Conservation (phyloP, 2,888 invertebrate species). For the Caenorhabditis sp. region DNA sequence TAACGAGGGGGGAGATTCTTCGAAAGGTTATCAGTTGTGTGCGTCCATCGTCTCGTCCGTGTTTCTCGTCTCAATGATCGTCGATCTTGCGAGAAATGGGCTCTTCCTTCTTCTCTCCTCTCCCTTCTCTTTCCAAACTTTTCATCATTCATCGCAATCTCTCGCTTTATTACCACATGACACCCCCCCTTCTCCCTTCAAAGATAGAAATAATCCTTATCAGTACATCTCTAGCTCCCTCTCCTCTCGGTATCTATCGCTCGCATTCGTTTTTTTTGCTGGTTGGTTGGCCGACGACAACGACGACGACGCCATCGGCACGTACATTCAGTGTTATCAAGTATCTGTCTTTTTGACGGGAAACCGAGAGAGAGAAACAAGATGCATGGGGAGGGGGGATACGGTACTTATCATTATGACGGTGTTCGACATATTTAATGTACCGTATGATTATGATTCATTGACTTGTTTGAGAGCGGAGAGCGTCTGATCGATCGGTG, state of each 20-base stretch:
- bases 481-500: too few species aligned
- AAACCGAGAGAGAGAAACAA: slow-evolving; percentile 13
- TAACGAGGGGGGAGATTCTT: slow-evolving; percentile 47
- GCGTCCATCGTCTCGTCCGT: slow-evolving; percentile 35
- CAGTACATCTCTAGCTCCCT: slow-evolving; percentile 29
- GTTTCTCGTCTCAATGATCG: too few species aligned
- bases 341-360: too few species aligned
- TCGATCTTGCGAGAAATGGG: slow-evolving; percentile 27
- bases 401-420: slow-evolving; percentile 53
- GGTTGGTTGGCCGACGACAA: too few species aligned
- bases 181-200: slow-evolving; percentile 11
- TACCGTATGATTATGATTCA: slow-evolving; percentile 42
- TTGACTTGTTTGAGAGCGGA: too few species aligned
- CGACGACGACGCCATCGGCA: slow-evolving; percentile 12
- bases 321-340: not conserved
- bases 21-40: slow-evolving; percentile 47
- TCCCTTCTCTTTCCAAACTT: slow-evolving; percentile 6
- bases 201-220: slow-evolving; percentile 44
- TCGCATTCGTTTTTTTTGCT: slow-evolving; percentile 28
- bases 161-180: slow-evolving; percentile 46
- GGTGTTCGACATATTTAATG: slow-evolving; percentile 43
- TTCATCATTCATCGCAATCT: slow-evolving; percentile 45
- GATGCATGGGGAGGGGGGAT: slow-evolving; percentile 35
- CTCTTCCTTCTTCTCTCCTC: slow-evolving; percentile 18
- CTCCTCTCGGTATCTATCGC: slow-evolving; percentile 22